Evolutionary conservation across 2,797 vertebrate genomes (phyloP).

Genomic region (Nannoperca australis): DNA sequence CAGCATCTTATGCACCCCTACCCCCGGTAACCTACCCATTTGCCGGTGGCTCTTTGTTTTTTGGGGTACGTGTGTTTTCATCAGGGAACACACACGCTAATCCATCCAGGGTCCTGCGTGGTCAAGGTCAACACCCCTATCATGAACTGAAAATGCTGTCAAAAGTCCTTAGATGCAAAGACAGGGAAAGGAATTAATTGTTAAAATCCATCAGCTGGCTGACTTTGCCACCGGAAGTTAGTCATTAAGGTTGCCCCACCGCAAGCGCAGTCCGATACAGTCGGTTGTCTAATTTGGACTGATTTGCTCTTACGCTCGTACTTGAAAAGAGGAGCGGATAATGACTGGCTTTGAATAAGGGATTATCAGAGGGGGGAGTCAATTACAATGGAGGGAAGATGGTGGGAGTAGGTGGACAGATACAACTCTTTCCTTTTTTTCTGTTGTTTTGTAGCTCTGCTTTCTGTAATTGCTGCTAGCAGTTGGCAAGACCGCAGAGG

Average conservation of each 20-base stretch:
- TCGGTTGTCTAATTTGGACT: constrained; percentile 60
- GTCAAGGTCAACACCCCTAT: constrained; percentile 52
- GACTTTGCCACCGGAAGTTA: constrained; percentile 46
- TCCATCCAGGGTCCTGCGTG: constrained; percentile 5
- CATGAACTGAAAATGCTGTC: constrained; percentile 43
- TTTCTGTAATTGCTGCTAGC: constrained; percentile 73
- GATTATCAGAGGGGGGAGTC: constrained; percentile 57
- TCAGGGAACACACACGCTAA: constrained; percentile 20
- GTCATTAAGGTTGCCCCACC: constrained; percentile 45
- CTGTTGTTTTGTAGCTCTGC: constrained; percentile 59
- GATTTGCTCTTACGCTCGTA: constrained; percentile 55
- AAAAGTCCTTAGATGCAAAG: constrained; percentile 25
- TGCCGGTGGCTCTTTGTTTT: constrained; percentile 15
- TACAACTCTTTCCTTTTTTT: constrained; percentile 57
- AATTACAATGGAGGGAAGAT: constrained; percentile 57
- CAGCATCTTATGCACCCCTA: constrained; percentile 48
- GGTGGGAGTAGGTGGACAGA: constrained; percentile 62
- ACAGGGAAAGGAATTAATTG: constrained; percentile 24
- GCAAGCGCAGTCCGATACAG: constrained; percentile 38
- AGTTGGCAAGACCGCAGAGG: constrained; percentile 58
- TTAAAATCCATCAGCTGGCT: constrained; percentile 21
- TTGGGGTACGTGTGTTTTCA: too few species aligned
- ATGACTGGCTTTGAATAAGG: constrained; percentile 70
- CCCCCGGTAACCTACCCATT: constrained; percentile 27
- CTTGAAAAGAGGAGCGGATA: constrained; percentile 67